Evolutionary conservation across 2,113 vertebrate species (phyloP).

Genomic region (Neomonachus schauinslandi): DNA sequence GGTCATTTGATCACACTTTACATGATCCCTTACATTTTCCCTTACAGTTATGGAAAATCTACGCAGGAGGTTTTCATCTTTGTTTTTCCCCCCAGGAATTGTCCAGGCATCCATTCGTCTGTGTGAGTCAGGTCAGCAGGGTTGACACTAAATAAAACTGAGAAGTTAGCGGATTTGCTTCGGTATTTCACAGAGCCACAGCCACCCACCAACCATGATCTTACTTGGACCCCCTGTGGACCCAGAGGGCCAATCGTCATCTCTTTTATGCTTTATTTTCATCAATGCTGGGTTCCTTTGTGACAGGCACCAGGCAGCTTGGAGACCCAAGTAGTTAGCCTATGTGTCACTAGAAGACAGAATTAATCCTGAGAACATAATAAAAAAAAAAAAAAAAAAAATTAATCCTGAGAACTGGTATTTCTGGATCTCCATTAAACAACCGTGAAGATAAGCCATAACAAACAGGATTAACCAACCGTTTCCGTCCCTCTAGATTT

Average conservation of each 20-base stretch:
- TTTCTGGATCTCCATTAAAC: constrained; percentile 55
- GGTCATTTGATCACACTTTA: background rate
- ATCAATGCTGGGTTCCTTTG: background rate
- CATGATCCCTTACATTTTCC: background rate
- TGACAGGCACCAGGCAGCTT: background rate
- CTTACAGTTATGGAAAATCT: background rate
- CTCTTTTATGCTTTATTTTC: background rate
- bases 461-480: constrained; percentile 36
- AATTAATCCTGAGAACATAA: constrained; percentile 8
- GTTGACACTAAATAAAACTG: background rate
- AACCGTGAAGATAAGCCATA: constrained; percentile 46
- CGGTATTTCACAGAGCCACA: background rate
- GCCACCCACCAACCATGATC: background rate
- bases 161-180: background rate
- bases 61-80: background rate
- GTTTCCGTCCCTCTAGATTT: background rate
- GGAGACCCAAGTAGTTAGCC: background rate
- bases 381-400: too few relatives aligned
- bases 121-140: background rate
- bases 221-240: background rate
- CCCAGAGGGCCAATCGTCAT: background rate
- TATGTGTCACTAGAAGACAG: background rate
- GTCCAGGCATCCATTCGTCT: background rate
- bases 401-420: constrained; percentile 56
- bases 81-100: background rate